These are phyloP conservation scores for Drosophila tanythrix DNA, from an alignment of 2,888 invertebrate species.

Conservation along the genomic window DNA sequence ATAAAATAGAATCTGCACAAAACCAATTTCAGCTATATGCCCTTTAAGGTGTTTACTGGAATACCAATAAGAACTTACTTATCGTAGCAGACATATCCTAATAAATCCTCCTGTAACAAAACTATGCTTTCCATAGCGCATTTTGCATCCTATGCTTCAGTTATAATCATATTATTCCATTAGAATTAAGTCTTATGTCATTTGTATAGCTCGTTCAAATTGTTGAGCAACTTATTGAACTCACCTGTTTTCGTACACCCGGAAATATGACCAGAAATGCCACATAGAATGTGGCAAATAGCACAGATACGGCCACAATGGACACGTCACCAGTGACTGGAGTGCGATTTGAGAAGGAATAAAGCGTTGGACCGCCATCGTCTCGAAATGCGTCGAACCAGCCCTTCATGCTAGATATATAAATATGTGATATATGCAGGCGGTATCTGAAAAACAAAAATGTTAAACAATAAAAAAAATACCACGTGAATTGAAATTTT, in stretches of 20 bases:
- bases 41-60: neutral
- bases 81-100: no score
- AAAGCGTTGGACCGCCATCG: constrained; percentile 98
- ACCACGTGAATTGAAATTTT: constrained; percentile 33
- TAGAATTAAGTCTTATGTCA: neutral
- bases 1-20: neutral
- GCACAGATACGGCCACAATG: constrained; percentile 92
- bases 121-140: no score
- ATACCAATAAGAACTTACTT: no score
- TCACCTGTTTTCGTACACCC: constrained; percentile 96
- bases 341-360: constrained; percentile 97
- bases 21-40: neutral
- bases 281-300: constrained; percentile 95
- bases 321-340: constrained; percentile 97
- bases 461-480: neutral
- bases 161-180: neutral
- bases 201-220: neutral
- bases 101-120: no score
- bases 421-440: constrained; percentile 47
- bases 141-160: no score
- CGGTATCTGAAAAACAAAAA: constrained; percentile 63
- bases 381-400: constrained; percentile 99
- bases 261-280: constrained; percentile 98
- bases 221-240: constrained; percentile 14
- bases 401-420: constrained; percentile 90